Evolutionary conservation across 2,113 vertebrate genomes (phyloP).

Genomic region (Leucopsar rothschildi): DNA sequence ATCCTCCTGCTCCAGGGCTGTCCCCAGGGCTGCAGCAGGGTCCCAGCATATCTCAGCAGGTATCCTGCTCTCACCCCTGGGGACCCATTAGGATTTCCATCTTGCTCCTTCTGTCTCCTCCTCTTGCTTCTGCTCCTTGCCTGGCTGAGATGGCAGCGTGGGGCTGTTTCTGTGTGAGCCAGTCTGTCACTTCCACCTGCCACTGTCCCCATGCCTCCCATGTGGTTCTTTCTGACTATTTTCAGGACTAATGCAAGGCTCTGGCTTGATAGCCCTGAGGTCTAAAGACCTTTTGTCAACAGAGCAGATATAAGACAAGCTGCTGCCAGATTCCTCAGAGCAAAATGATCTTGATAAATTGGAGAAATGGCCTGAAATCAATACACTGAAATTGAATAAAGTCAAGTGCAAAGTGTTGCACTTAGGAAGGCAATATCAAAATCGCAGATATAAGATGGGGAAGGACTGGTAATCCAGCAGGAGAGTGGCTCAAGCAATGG

Average conservation of each 20-base stretch:
- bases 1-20: not conserved
- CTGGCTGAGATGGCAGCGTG: not conserved
- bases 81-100: not conserved
- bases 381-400: conserved; percentile 61
- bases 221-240: not conserved
- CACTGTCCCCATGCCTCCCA: not conserved
- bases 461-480: conserved; percentile 6
- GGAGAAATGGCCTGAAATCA: conserved; percentile 58
- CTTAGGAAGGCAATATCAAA: conserved; percentile 26
- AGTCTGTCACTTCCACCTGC: not conserved
- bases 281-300: conserved; percentile 44
- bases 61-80: not conserved
- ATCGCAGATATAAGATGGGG: not conserved
- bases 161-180: not conserved
- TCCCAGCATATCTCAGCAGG: not conserved
- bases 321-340: conserved; percentile 48
- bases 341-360: conserved; percentile 63
- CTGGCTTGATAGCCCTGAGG: not conserved
- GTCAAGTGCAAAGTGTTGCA: conserved; percentile 47
- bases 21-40: not conserved
- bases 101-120: not conserved
- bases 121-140: not conserved
- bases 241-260: not conserved
- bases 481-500: not conserved
- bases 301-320: conserved; percentile 31